phyloP scores from a whole-genome alignment of 2,113 vertebrate species.

The Hemibagrus wyckioides region DNA sequence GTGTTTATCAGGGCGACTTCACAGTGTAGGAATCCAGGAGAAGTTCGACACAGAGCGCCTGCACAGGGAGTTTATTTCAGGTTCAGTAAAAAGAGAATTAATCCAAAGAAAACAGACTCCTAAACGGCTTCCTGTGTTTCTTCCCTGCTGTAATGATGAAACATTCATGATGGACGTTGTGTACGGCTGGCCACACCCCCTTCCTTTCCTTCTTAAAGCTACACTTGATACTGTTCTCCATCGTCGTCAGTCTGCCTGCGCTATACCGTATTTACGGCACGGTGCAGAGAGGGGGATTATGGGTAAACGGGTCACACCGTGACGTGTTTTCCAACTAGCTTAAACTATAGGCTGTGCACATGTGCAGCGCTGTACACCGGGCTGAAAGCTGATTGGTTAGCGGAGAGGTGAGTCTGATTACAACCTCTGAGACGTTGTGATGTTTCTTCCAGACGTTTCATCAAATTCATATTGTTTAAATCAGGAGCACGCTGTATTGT shows the following conservation, averaged over 20 bases:
- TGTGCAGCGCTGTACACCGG: no score
- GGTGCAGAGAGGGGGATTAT: not conserved
- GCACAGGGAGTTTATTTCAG: not conserved
- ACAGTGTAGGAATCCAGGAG: no score
- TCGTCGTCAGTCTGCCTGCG: not conserved
- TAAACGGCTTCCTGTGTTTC: not conserved
- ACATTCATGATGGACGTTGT: not conserved
- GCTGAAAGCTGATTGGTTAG: no score
- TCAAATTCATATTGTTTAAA: no score
- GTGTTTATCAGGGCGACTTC: not conserved
- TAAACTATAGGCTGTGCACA: no score
- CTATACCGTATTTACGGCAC: not conserved
- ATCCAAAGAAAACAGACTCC: not conserved
- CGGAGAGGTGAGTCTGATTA: no score
- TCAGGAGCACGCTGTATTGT: no score
- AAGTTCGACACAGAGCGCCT: no score
- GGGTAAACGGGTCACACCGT: not conserved
- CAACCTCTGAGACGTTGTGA: no score
- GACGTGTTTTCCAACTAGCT: no score
- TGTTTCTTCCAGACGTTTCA: no score
- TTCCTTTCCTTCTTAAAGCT: not conserved
- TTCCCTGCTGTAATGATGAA: not conserved
- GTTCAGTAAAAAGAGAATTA: not conserved
- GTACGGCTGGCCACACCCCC: not conserved
- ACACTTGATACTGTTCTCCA: not conserved